Base-by-base conservation (phyloP, 2,113 vertebrate species). In the Neodon shergylaensis region DNA sequence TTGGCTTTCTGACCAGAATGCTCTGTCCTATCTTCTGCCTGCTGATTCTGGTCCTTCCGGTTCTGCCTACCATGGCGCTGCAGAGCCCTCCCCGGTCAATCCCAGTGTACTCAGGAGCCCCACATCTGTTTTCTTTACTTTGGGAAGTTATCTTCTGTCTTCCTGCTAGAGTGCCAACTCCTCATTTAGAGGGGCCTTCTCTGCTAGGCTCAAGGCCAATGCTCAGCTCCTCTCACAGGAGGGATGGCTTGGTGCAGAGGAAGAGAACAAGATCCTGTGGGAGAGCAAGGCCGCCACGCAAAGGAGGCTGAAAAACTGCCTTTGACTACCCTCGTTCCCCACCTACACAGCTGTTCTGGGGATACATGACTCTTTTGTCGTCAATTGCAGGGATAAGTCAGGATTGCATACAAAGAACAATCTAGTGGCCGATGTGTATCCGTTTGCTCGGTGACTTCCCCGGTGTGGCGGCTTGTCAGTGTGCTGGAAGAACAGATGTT, bases 401-500 rank as follows among this genome's bases (percentile, higher is more conserved):
- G 54, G 86, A 52, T 36, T 78, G n/a, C 61, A 87, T 73, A 97
- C 88, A 97, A 91, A 95, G 87, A 72, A 77, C 90, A 47, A 12
- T 81, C 79, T 72, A 73, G 93, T 74, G 83, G 88, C 95, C 95
- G 78, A 90, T 88, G 87, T 63, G 87, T 65, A 17, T 76, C 47
- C 9, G 65, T 95, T 70, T 73, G 68, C 84, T 86, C 66, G 24
- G 72, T 61, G 94, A 90, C 5, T 33, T 72, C 44, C 52, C 79
- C 61, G 9, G 42, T 65, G 5, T 5, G 78, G 91, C 70, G 85
- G 93, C 22, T 33, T 90, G 72, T 91, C 97, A 87, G 70, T 44
- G 70, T 61, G 39, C 70, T 85, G 70, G 21, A 28, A 63, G 65
- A 95, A 90, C 95, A 97, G 95, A 95, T 97, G 95, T 88, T 73